Conservation (phyloP, 2,888 invertebrate genomes). For the Vannuccia rotundouncinata region DNA sequence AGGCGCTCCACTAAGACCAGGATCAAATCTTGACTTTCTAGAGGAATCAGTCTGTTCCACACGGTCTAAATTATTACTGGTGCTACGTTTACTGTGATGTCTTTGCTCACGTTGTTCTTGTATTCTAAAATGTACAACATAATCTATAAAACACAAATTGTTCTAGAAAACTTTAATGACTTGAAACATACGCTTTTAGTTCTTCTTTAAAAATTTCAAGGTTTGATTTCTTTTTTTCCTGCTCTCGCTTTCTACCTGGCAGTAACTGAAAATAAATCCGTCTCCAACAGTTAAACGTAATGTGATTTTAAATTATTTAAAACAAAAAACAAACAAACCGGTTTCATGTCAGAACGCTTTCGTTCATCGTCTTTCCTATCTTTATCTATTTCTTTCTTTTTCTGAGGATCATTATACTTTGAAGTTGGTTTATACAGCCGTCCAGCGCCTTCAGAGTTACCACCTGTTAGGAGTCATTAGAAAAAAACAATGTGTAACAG, state of each 20-base stretch:
- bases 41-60: neutral
- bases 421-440: constrained; percentile 30
- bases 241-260: constrained; percentile 59
- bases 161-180: neutral
- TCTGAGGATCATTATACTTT: neutral
- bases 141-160: neutral
- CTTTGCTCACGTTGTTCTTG: constrained; percentile 36
- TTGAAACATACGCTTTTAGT: constrained; percentile 70
- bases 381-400: constrained; percentile 13
- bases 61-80: neutral
- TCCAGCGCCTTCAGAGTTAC: constrained; percentile 31
- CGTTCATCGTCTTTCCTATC: constrained; percentile 8
- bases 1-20: neutral
- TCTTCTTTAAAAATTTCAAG: constrained; percentile 97
- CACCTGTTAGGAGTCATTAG: neutral
- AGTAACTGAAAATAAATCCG: constrained; percentile 7
- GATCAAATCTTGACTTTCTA: constrained; percentile 32
- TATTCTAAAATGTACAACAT: constrained; percentile 35
- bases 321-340: neutral
- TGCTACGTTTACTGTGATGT: constrained; percentile 12
- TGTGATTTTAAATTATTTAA: neutral
- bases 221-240: constrained; percentile 88
- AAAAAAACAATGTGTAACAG: neutral
- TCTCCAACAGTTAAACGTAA: neutral
- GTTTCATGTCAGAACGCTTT: constrained; percentile 10